Conservation (phyloP, 2,113 vertebrate species). For the Thamnophis sirtalis region DNA sequence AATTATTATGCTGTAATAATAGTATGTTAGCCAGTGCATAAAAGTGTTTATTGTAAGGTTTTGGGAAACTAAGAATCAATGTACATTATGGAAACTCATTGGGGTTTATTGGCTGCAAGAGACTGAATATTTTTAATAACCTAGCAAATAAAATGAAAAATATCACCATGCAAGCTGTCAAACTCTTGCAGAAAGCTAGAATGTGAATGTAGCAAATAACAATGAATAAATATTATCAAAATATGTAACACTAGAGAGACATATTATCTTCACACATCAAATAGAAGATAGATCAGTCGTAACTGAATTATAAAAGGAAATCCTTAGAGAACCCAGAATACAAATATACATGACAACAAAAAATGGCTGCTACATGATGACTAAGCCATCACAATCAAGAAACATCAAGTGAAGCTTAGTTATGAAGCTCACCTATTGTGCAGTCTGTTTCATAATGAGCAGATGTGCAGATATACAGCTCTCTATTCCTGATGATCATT, state of each 20-base stretch:
- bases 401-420: background rate
- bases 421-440: background rate
- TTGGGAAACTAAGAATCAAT: background rate
- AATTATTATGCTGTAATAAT: background rate
- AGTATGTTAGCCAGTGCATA: background rate
- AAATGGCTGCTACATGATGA: background rate
- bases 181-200: background rate
- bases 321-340: background rate
- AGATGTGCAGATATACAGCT: background rate
- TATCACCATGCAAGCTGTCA: background rate
- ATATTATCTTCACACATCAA: background rate
- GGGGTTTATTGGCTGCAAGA: background rate
- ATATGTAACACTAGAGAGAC: background rate
- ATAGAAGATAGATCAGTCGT: background rate
- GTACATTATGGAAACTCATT: background rate
- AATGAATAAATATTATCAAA: background rate
- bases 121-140: background rate
- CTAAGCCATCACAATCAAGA: background rate
- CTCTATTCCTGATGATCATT: background rate
- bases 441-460: background rate
- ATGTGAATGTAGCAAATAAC: background rate
- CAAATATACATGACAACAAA: background rate
- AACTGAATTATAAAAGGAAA: background rate
- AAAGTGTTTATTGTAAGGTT: background rate
- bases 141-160: background rate